Conservation (phyloP, 2,888 invertebrate species). For the Leucophenga maculata region DNA sequence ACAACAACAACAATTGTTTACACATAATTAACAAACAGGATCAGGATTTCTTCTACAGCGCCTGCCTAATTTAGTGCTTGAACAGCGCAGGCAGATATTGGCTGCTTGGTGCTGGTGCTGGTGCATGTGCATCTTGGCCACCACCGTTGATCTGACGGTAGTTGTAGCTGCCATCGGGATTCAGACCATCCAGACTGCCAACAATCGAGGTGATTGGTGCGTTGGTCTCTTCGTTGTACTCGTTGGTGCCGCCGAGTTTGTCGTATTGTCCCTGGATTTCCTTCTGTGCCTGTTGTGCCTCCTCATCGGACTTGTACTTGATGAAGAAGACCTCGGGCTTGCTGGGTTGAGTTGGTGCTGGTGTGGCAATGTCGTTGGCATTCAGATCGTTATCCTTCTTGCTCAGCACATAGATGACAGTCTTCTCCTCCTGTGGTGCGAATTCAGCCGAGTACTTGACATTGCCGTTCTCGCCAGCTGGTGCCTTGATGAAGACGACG, state of each 20-base stretch:
- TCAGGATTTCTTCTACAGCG: too few relatives aligned
- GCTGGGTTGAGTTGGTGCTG: constrained; percentile 68
- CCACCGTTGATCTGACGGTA: constrained; percentile 56
- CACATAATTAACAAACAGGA: too few relatives aligned
- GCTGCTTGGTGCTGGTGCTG: constrained; percentile 45
- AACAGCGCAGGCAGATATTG: constrained; percentile 62
- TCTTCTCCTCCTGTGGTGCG: constrained; percentile 71
- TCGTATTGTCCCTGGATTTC: constrained; percentile 71
- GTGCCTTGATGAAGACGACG: constrained; percentile 71
- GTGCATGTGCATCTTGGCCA: constrained; percentile 34
- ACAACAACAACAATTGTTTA: neutral
- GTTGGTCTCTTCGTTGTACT: constrained; percentile 63
- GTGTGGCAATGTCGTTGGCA: constrained; percentile 66
- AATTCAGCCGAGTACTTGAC: constrained; percentile 67
- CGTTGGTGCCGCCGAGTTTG: constrained; percentile 65
- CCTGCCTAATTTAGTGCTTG: constrained; percentile 40
- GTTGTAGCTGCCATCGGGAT: constrained; percentile 67
- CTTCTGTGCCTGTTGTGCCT: constrained; percentile 70
- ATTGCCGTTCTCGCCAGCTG: constrained; percentile 58
- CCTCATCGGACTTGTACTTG: constrained; percentile 71
- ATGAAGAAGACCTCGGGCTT: constrained; percentile 73
- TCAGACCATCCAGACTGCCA: constrained; percentile 65
- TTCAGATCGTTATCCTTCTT: constrained; percentile 69
- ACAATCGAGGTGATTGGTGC: constrained; percentile 66
- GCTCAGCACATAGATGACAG: constrained; percentile 71